Base-by-base conservation (phyloP, 2,797 vertebrate species). In the Brotula barbata region DNA sequence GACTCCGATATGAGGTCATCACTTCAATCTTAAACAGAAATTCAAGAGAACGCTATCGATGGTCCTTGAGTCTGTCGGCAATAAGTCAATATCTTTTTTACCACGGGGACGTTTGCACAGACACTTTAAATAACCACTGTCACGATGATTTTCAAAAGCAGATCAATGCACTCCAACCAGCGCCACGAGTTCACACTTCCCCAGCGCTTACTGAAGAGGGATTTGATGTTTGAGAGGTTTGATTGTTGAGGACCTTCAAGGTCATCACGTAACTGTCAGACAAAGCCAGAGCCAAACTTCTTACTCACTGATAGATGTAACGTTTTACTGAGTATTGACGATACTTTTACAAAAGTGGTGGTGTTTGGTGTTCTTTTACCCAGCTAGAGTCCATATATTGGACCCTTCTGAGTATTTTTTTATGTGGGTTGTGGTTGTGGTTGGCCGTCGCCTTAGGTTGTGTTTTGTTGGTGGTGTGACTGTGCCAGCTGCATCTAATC, bases 11-110 rank as follows among this genome's bases (percentile, higher is more conserved):
- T 13, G 28, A 46, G 59, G 76, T 59, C 71, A 34, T 22, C 47
- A 36, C 68, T 28, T 56, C 60, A 58, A 73, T 72, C 52, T 25
- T 40, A 63, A 73, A 70, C 41, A 73, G 53, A 64, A 58, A 69
- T 53, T 63, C 36, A 61, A 49, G 19, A 31, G 36, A 46, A 19
- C 36, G 51, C 55, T 15, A 58, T 71, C 7, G 25, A 33, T 49
- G 45, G 58, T 72, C 62, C 59, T 55, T 66, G 23, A 57, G 7
- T 22, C 50, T 21, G 43, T 2, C 11, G 28, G 16, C 17, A 37
- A 10, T 7, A 15, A 19, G 41, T 58, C 48, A 60, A 37, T 63
- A 50, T 13, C 1, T 48, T 49, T n/a, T 72, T 40, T 11, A 44
- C 46, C 11, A 7, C 1, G 9, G 17, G 31, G 8, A 41, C 31